phyloP scores from a whole-genome alignment of 2,888 invertebrate genomes.

The Criorhina ranunculi region DNA sequence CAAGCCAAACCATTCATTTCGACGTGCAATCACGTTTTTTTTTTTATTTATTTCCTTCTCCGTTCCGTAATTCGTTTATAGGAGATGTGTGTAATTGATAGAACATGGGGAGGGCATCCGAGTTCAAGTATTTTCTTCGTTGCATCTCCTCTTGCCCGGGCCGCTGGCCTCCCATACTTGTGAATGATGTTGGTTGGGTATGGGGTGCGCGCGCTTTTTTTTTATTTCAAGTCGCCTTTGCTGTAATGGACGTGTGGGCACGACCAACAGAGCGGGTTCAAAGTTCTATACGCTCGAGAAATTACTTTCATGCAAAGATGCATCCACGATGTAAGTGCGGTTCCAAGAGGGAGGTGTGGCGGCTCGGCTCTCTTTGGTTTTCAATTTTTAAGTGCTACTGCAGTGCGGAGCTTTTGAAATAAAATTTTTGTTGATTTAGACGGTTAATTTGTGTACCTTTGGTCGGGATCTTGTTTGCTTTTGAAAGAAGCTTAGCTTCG shows the following conservation, averaged over 20 bases:
- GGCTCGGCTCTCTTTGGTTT: slow-evolving; percentile 17
- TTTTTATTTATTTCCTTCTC: slow-evolving; percentile 22
- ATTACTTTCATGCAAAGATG: slow-evolving; percentile 56
- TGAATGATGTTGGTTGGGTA: slow-evolving; percentile 49
- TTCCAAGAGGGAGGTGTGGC: not conserved
- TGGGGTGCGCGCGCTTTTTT: slow-evolving; percentile 37
- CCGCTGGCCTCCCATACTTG: slow-evolving; percentile 16
- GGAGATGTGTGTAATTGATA: slow-evolving; percentile 70
- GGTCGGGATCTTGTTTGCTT: slow-evolving; percentile 35
- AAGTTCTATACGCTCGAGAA: slow-evolving; percentile 66
- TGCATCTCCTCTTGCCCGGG: not conserved
- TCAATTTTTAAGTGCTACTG: slow-evolving; percentile 62
- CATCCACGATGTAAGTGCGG: slow-evolving; percentile 28
- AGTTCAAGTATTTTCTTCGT: slow-evolving; percentile 63
- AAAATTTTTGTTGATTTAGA: slow-evolving; percentile 34
- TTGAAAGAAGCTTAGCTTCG: slow-evolving; percentile 18
- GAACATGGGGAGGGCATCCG: slow-evolving; percentile 71
- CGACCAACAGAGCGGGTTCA: slow-evolving; percentile 72
- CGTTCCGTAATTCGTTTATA: slow-evolving; percentile 52
- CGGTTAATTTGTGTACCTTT: slow-evolving; percentile 20
- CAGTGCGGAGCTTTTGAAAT: slow-evolving; percentile 56
- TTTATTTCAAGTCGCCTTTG: slow-evolving; percentile 35
- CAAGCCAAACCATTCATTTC: slow-evolving; percentile 60
- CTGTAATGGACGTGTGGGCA: slow-evolving; percentile 64
- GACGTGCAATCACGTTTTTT: slow-evolving; percentile 55